phyloP scores from a whole-genome alignment of 1,140 invertebrate genomes.

The Cepaea nemoralis region DNA sequence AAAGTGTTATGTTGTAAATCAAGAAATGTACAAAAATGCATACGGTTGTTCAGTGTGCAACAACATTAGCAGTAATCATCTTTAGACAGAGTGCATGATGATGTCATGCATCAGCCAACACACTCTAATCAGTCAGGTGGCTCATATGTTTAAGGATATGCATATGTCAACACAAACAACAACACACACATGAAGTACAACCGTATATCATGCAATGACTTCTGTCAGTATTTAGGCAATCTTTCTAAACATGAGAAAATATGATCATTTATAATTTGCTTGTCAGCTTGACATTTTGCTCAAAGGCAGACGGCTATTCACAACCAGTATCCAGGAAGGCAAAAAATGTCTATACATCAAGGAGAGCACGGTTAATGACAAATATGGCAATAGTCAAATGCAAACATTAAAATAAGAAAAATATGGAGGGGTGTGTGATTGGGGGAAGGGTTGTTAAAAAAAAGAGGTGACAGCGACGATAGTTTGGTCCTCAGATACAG shows the following conservation, averaged over 20 bases:
- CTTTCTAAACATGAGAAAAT: too few species aligned
- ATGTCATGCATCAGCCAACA: too few species aligned
- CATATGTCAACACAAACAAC: background rate
- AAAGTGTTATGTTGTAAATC: background rate
- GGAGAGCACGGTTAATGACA: too few species aligned
- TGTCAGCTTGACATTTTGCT: background rate
- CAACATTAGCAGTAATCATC: background rate
- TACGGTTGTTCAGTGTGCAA: background rate
- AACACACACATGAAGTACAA: background rate
- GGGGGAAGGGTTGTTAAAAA: too few species aligned
- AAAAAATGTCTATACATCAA: background rate
- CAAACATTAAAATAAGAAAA: too few species aligned
- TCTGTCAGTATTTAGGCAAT: too few species aligned
- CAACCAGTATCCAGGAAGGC: constrained; percentile 29
- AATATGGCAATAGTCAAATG: too few species aligned
- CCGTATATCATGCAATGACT: too few species aligned
- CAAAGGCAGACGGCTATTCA: constrained; percentile 25
- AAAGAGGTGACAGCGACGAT: too few species aligned
- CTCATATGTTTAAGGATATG: background rate
- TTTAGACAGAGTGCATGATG: background rate
- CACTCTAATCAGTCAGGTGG: too few species aligned
- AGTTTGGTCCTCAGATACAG: too few species aligned
- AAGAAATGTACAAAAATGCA: background rate
- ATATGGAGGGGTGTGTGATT: too few species aligned
- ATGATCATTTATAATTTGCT: background rate